phyloP scores from a whole-genome alignment of 2,888 invertebrate genomes.

The Galerucella pusilla region DNA sequence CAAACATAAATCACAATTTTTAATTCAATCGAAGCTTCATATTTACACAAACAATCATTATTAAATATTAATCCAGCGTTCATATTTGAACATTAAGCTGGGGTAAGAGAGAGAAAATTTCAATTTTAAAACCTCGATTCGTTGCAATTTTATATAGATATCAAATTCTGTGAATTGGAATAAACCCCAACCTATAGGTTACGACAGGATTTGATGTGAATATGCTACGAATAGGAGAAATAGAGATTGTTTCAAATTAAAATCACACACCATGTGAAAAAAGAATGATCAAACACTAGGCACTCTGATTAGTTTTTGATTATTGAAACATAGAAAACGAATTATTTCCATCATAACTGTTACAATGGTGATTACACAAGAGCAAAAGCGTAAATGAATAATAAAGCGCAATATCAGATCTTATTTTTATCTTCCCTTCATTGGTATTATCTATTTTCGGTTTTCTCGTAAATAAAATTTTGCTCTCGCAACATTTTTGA shows the following conservation, averaged over 20 bases:
- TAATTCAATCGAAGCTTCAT: slow-evolving; percentile 1
- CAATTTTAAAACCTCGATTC: slow-evolving; percentile 20
- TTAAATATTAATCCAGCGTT: slow-evolving; percentile 24
- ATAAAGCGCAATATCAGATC: too few relatives aligned
- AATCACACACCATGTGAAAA: slow-evolving; percentile 18
- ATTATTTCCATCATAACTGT: background rate
- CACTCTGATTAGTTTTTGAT: slow-evolving; percentile 12
- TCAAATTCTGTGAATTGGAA: slow-evolving; percentile 18
- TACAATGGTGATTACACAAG: background rate
- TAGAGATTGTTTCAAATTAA: slow-evolving; percentile 18
- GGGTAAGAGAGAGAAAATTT: slow-evolving; percentile 25
- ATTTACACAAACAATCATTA: slow-evolving; percentile 26
- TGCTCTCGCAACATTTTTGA: background rate
- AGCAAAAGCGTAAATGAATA: too few relatives aligned
- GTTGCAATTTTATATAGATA: slow-evolving; percentile 19
- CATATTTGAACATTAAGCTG: slow-evolving; percentile 25
- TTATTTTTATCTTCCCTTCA: too few relatives aligned
- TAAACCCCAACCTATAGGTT: slow-evolving; percentile 4
- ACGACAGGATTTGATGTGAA: slow-evolving; percentile 11
- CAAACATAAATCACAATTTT: background rate
- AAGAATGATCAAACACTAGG: background rate
- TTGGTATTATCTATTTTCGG: too few relatives aligned
- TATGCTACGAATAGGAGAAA: slow-evolving; percentile 14
- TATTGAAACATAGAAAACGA: background rate
- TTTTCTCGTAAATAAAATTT: too few relatives aligned